Evolutionary conservation across 1,140 invertebrate species (phyloP), one percentile per base, ranked within the genome.

Genomic region (Wasmannia auropunctata): DNA sequence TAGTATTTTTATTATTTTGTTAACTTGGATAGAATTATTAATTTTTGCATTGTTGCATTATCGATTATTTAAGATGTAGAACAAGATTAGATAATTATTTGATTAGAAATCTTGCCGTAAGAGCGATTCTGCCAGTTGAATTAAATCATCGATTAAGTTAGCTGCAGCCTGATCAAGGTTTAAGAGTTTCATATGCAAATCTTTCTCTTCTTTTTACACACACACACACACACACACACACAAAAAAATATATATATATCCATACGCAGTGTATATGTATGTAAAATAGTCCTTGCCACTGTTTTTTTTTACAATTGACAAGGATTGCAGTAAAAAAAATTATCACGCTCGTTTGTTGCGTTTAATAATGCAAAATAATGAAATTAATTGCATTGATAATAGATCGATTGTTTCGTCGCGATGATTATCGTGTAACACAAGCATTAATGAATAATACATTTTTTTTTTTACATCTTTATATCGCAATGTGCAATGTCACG

Each of bases 11-110:
- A 16, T 3, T 19, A 19, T 65, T 40, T 40, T 65, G n/a, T 8
- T 31, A 34, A 34, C 16, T 3, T n/a, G n/a, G 0, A 22, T 65
- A 37, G 3, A 65, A 65, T 4, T 40, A 37, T 40, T 63, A 31
- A 62, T 62, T 37, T 40, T 37, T 65, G 34, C n/a, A n/a, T n/a
- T n/a, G n/a, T n/a, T n/a, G n/a, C n/a, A n/a, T n/a, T n/a, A n/a
- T n/a, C n/a, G n/a, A n/a, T 65, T n/a, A 4, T 65, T 22, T 5
- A 22, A 65, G 7, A 19, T 70, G 11, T 58, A 40, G 8, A 40
- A 65, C 34, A 37, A 77, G 25, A 60, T 49, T 70, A 19, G 7
- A 56, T 51, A 86, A 51, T 31, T 28, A 67, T 69, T 0, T 76
- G 6, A 19, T 37, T 65, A 22, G 3, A 40, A 22, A 34, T 37